Percentiles rank a stretch among this genome's conserved stretches.
Evolutionary conservation across 2,888 invertebrate species (phyloP).

Genomic region (Drymonia ruficornis): DNA sequence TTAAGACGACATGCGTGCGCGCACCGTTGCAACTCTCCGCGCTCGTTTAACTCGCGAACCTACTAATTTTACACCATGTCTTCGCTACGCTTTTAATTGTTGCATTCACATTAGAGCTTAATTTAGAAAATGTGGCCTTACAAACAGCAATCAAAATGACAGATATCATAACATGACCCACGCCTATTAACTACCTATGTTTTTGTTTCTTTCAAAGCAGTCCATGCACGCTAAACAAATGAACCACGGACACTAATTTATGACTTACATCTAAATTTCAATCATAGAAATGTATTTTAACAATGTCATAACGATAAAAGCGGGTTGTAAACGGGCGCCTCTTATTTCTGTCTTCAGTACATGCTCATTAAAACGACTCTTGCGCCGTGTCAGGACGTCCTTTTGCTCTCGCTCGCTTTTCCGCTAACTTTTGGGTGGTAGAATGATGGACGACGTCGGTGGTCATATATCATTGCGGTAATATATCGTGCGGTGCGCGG

Average conservation of each 20-base stretch:
- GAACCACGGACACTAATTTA: constrained; percentile 45
- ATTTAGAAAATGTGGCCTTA: constrained; percentile 11
- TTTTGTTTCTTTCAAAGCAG: background rate
- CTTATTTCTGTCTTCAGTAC: constrained; percentile 83
- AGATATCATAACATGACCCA: constrained; percentile 19
- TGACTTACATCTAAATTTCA: constrained; percentile 56
- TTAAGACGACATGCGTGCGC: constrained; percentile 80
- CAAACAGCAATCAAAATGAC: constrained; percentile 21
- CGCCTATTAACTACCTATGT: background rate
- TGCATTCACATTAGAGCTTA: constrained; percentile 26
- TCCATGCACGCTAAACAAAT: background rate
- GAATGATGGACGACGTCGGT: constrained; percentile 80
- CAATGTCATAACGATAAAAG: constrained; percentile 80
- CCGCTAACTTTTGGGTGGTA: constrained; percentile 84
- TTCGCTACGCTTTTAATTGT: constrained; percentile 42
- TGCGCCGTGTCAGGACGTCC: constrained; percentile 57
- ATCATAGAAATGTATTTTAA: constrained; percentile 66
- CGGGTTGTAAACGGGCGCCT: constrained; percentile 70
- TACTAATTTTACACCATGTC: constrained; percentile 55
- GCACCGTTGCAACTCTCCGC: constrained; percentile 67
- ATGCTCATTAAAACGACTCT: constrained; percentile 79
- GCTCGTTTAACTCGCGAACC: constrained; percentile 63
- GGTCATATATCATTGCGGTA: constrained; percentile 81
- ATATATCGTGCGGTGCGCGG: constrained; percentile 80
- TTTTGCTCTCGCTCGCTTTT: constrained; percentile 74